A percentile compares a stretch with the other conserved stretches of the same genome.
These are phyloP conservation scores for Chaenogobius annularis DNA, from an alignment of 2,113 vertebrate genomes.

Conservation along the genomic window DNA sequence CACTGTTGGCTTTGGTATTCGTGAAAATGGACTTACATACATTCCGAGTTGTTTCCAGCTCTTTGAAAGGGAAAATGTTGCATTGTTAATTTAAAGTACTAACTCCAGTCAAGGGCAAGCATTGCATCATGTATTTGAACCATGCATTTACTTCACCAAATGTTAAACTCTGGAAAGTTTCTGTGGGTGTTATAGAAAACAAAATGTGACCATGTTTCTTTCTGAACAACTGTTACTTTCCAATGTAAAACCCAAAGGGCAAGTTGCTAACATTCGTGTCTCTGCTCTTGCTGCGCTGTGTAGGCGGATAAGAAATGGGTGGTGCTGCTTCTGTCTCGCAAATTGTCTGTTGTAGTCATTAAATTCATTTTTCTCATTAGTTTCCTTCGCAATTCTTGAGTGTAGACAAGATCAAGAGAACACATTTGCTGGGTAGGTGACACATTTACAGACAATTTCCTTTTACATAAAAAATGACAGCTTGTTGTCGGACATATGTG, in stretches of 20 bases:
- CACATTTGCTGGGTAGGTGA: not conserved
- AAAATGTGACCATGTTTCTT: slow-evolving; percentile 14
- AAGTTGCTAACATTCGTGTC: slow-evolving; percentile 8
- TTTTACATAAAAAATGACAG: not conserved
- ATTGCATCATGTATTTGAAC: not conserved
- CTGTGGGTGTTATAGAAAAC: not conserved
- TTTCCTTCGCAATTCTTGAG: not conserved
- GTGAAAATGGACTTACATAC: too few species aligned
- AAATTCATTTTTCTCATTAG: slow-evolving; percentile 21
- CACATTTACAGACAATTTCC: not conserved
- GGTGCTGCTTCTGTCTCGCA: slow-evolving; percentile 35
- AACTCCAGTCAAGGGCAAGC: not conserved
- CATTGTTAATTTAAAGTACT: not conserved
- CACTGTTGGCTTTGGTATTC: too few species aligned
- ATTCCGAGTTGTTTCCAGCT: too few species aligned
- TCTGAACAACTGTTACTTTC: slow-evolving; percentile 23
- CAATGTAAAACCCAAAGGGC: slow-evolving; percentile 26
- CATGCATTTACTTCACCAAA: not conserved
- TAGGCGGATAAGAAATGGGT: slow-evolving; percentile 57
- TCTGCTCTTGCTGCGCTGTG: slow-evolving; percentile 28
- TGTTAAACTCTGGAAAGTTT: not conserved
- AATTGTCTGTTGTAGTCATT: slow-evolving; percentile 52
- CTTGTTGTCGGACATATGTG: slow-evolving; percentile 22
- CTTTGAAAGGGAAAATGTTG: not conserved
- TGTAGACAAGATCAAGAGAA: not conserved